Evolutionary conservation across 2,888 invertebrate genomes (phyloP).

Genomic region (Protodeltote pygarga): DNA sequence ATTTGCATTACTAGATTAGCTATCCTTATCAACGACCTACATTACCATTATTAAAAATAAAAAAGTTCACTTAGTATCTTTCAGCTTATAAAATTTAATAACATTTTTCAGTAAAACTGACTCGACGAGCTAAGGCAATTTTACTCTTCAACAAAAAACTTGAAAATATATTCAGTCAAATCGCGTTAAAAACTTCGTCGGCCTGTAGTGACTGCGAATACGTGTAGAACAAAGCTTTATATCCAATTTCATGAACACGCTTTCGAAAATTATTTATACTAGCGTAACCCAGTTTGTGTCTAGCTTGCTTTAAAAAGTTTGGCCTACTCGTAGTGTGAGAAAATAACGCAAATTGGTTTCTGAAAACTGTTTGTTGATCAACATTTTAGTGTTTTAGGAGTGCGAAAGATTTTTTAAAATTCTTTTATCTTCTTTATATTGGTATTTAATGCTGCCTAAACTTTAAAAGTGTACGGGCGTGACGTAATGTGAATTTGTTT

Average conservation of each 20-base stretch:
- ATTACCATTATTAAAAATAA: no score
- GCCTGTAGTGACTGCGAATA: constrained; percentile 40
- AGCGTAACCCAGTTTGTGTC: constrained; percentile 49
- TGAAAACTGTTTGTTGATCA: constrained; percentile 6
- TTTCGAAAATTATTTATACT: constrained; percentile 51
- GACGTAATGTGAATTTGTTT: no score
- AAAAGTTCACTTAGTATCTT: no score
- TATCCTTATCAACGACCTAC: no score
- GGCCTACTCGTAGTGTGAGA: constrained; percentile 7
- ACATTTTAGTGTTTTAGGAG: no score
- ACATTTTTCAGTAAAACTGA: no score
- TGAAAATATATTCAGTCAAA: constrained; percentile 49
- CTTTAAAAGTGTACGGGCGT: no score
- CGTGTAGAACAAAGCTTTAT: constrained; percentile 56
- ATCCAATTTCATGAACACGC: constrained; percentile 55
- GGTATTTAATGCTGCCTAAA: no score
- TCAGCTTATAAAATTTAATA: no score
- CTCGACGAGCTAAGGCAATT: constrained; percentile 30
- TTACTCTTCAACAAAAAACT: constrained; percentile 28
- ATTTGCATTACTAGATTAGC: no score
- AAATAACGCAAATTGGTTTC: constrained; percentile 13
- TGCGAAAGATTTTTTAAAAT: no score
- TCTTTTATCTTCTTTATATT: no score
- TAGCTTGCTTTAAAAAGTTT: constrained; percentile 44
- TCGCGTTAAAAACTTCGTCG: constrained; percentile 50